Evolutionary conservation across 2,113 vertebrate species (phyloP).

Genomic region (Leptobrachium ailaonicum): DNA sequence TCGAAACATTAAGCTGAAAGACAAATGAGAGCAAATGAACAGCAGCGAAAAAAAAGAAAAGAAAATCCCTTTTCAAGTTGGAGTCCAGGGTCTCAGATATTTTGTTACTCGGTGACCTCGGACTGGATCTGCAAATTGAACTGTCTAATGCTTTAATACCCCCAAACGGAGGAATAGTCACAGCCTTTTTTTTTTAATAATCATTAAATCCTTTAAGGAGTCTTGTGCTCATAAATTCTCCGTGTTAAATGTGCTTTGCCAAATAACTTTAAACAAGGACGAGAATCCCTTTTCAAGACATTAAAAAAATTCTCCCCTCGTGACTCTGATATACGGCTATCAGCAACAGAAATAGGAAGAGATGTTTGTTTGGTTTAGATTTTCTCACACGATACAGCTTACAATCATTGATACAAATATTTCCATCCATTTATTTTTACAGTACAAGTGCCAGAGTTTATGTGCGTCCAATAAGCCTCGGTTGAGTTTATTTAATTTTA

Average conservation of each 20-base stretch:
- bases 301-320: not conserved
- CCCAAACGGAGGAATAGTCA: slow-evolving; percentile 21
- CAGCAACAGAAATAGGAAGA: not conserved
- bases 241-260: slow-evolving; percentile 16
- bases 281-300: not conserved
- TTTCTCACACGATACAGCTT: not conserved
- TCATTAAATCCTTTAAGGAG: slow-evolving; percentile 29
- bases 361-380: not conserved
- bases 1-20: slow-evolving; percentile 14
- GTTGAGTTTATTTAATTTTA: too few relatives aligned
- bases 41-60: not conserved
- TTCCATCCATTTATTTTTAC: not conserved
- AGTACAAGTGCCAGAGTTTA: too few relatives aligned
- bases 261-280: slow-evolving; percentile 12
- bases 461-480: too few relatives aligned
- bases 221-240: slow-evolving; percentile 35
- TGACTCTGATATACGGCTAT: not conserved
- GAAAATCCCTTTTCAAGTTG: slow-evolving; percentile 11
- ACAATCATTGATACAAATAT: too few relatives aligned
- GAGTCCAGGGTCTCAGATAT: slow-evolving; percentile 21
- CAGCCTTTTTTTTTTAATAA: slow-evolving; percentile 30
- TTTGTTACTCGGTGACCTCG: slow-evolving; percentile 20
- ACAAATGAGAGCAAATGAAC: slow-evolving; percentile 35
- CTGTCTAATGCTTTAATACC: slow-evolving; percentile 31
- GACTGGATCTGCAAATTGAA: slow-evolving; percentile 31